A percentile compares a stretch with the other conserved stretches of the same genome.
phyloP scores from a whole-genome alignment of 1,140 invertebrate species.

The Ceratitis capitata region DNA sequence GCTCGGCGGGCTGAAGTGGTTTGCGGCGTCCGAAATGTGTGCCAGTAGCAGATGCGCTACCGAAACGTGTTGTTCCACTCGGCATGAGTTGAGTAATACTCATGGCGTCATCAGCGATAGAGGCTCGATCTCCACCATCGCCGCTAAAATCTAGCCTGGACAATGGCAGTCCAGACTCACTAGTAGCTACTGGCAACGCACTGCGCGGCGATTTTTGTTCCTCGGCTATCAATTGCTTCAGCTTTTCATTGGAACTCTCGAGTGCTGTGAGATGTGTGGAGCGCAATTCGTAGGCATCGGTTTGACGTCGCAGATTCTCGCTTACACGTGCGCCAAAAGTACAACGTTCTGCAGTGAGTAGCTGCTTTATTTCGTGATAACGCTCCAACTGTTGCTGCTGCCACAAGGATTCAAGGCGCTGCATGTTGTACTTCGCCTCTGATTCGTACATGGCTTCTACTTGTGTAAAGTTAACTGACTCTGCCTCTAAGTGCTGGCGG shows the following conservation, averaged over 20 bases:
- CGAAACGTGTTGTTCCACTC: background rate
- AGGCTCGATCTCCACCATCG: background rate
- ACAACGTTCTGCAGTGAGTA: constrained; percentile 50
- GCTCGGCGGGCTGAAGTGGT: background rate
- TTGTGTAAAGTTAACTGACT: constrained; percentile 47
- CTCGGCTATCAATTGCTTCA: constrained; percentile 61
- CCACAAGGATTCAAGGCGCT: constrained; percentile 57
- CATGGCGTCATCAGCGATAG: background rate
- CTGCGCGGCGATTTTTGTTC: constrained; percentile 44
- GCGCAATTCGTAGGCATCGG: constrained; percentile 61
- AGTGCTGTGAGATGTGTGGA: constrained; percentile 63
- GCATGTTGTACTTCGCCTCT: constrained; percentile 57
- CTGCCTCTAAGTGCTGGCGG: constrained; percentile 49
- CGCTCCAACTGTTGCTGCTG: constrained; percentile 54
- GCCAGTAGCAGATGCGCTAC: background rate
- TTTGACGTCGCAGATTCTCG: constrained; percentile 62
- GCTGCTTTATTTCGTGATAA: constrained; percentile 47
- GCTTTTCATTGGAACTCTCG: constrained; percentile 65
- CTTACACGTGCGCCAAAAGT: constrained; percentile 51
- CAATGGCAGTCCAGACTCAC: background rate
- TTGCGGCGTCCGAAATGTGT: background rate
- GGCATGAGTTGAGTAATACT: background rate
- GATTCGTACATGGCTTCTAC: constrained; percentile 65
- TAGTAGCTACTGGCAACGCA: background rate
- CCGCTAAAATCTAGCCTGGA: background rate